These are phyloP conservation scores for Paratilapia polleni DNA, from an alignment of 2,113 vertebrate species.

Conservation along the genomic window DNA sequence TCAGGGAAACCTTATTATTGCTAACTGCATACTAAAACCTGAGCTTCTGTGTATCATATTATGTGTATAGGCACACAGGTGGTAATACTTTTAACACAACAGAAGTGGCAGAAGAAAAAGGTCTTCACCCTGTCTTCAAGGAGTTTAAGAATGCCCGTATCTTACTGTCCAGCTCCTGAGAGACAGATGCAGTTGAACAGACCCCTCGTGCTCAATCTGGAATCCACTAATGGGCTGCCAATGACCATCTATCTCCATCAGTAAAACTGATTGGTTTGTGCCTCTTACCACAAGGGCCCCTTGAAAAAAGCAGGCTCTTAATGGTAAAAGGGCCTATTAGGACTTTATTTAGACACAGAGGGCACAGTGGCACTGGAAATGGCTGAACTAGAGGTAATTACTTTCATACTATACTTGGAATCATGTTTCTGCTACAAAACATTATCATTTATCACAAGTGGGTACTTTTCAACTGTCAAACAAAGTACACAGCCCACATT, in stretches of 20 bases:
- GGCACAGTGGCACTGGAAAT: slow-evolving; percentile 8
- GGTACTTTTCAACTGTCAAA: slow-evolving; percentile 49
- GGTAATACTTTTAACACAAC: neutral
- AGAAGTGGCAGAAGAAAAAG: neutral
- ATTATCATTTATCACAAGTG: slow-evolving; percentile 56
- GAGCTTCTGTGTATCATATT: neutral
- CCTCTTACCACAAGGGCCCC: slow-evolving; percentile 27
- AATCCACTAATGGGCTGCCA: slow-evolving; percentile 40
- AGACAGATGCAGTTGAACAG: slow-evolving; percentile 36
- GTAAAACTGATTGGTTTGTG: slow-evolving; percentile 52
- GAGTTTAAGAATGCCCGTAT: slow-evolving; percentile 26
- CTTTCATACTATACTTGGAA: slow-evolving; percentile 23
- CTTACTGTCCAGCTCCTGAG: slow-evolving; percentile 46
- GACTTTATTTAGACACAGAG: slow-evolving; percentile 51
- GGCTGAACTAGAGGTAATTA: slow-evolving; percentile 28
- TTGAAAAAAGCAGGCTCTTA: slow-evolving; percentile 19
- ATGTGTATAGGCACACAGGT: neutral
- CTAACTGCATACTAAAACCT: neutral
- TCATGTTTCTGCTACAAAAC: slow-evolving; percentile 47
- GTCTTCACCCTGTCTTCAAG: neutral
- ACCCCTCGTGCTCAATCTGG: slow-evolving; percentile 36
- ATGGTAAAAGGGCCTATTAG: slow-evolving; percentile 20
- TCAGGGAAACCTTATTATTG: neutral
- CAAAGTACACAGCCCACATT: slow-evolving; percentile 50
- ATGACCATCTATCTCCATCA: slow-evolving; percentile 62